Conservation (phyloP, 1,140 invertebrate genomes). For the Drosophila sp. region DNA sequence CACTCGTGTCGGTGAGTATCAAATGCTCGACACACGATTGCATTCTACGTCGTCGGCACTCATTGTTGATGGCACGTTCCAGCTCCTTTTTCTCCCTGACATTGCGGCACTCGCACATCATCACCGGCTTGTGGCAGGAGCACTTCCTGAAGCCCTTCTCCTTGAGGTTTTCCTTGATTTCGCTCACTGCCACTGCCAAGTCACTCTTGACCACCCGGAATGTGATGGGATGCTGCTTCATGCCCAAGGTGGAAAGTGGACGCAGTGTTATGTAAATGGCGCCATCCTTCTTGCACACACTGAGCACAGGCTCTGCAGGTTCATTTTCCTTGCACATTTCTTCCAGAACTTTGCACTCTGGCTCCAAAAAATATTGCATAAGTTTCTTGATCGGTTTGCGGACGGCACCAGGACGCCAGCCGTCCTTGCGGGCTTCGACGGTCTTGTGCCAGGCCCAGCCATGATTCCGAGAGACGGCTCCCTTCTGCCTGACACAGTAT, state of each 20-base stretch:
- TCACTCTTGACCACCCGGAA: slow-evolving; percentile 74
- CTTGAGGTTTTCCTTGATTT: slow-evolving; percentile 65
- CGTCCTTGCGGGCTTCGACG: slow-evolving; percentile 32
- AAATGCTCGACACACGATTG: slow-evolving; percentile 37
- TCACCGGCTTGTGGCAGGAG: slow-evolving; percentile 61
- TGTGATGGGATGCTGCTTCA: slow-evolving; percentile 54
- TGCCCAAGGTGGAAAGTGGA: slow-evolving; percentile 23
- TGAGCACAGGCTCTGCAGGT: slow-evolving; percentile 46
- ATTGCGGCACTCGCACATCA: slow-evolving; percentile 63
- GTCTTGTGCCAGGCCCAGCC: slow-evolving; percentile 73
- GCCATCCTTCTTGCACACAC: slow-evolving; percentile 68
- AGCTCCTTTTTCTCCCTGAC: slow-evolving; percentile 55
- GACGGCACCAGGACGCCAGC: slow-evolving; percentile 75
- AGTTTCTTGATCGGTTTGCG: slow-evolving; percentile 68
- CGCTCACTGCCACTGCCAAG: slow-evolving; percentile 35
- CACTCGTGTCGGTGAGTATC: slow-evolving; percentile 70
- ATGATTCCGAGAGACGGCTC: slow-evolving; percentile 57
- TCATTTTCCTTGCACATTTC: slow-evolving; percentile 3
- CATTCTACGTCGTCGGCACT: slow-evolving; percentile 57
- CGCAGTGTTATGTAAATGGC: slow-evolving; percentile 67
- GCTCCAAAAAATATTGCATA: slow-evolving; percentile 73
- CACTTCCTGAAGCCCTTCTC: slow-evolving; percentile 66
- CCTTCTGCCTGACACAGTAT: slow-evolving; percentile 43
- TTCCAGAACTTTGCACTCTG: slow-evolving; percentile 9
- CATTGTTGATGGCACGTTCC: slow-evolving; percentile 44